Percentiles rank a stretch among this genome's conserved stretches.
phyloP scores from a whole-genome alignment of 2,113 vertebrate species.

The Pomatorhinus ruficollis region DNA sequence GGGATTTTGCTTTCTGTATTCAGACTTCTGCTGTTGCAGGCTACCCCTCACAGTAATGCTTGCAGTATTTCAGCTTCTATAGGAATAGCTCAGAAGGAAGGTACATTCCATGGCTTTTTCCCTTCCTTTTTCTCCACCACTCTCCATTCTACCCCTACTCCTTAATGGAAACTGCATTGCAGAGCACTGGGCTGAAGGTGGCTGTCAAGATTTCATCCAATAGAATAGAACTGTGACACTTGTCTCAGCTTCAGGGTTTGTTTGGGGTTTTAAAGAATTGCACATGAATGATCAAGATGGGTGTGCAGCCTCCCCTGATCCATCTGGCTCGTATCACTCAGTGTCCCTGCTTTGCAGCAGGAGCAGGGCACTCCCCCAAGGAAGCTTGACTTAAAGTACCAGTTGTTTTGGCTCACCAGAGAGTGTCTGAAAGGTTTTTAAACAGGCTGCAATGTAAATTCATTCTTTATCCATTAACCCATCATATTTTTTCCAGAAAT shows the following conservation, averaged over 20 bases:
- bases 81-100: background rate
- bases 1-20: background rate
- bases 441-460: background rate
- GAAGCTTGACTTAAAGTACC: background rate
- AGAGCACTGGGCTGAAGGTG: background rate
- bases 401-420: background rate
- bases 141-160: background rate
- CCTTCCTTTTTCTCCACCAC: background rate
- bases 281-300: background rate
- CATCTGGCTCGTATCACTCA: rapidly evolving
- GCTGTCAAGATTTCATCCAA: background rate
- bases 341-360: background rate
- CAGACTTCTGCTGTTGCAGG: background rate
- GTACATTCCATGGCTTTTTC: background rate
- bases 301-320: background rate
- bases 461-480: background rate
- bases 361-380: background rate
- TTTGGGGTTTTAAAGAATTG: background rate
- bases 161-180: background rate
- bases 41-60: background rate
- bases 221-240: background rate
- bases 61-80: background rate
- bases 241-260: background rate
- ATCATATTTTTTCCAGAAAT: background rate
- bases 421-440: background rate